Conservation (phyloP, 2,888 invertebrate species). For the Tanypteryx hageni region DNA sequence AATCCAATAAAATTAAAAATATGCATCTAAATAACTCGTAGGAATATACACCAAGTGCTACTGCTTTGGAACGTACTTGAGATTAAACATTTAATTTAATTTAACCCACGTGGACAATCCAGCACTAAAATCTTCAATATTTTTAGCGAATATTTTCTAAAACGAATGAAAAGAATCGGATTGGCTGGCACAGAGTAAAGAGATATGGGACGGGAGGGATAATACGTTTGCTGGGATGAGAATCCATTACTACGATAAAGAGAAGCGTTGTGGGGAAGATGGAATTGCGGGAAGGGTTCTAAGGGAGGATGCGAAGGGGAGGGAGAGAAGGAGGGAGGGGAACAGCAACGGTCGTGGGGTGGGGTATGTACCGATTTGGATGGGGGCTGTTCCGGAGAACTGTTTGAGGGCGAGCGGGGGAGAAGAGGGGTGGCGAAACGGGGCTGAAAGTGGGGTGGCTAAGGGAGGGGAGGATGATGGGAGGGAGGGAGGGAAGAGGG, state of each 20-base stretch:
- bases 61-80: neutral
- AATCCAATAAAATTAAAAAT: too few relatives aligned
- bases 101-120: too few relatives aligned
- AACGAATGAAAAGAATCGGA: neutral
- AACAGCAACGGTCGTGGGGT: neutral
- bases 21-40: neutral
- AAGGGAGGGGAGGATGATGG: neutral
- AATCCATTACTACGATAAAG: slow-evolving; percentile 39
- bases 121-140: neutral
- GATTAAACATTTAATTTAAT: neutral
- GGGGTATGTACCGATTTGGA: neutral
- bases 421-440: neutral
- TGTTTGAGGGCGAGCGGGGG: neutral
- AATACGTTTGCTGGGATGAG: neutral
- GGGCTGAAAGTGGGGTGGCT: neutral
- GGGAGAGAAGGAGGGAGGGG: neutral
- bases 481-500: neutral
- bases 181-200: slow-evolving; percentile 4
- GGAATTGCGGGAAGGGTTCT: neutral
- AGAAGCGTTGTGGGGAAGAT: neutral
- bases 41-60: neutral
- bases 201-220: neutral
- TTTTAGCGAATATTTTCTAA: neutral
- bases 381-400: neutral
- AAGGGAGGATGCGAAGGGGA: neutral